These are phyloP conservation scores for Phodopus roborovskii DNA, from an alignment of 2,113 vertebrate genomes.

Conservation along the genomic window DNA sequence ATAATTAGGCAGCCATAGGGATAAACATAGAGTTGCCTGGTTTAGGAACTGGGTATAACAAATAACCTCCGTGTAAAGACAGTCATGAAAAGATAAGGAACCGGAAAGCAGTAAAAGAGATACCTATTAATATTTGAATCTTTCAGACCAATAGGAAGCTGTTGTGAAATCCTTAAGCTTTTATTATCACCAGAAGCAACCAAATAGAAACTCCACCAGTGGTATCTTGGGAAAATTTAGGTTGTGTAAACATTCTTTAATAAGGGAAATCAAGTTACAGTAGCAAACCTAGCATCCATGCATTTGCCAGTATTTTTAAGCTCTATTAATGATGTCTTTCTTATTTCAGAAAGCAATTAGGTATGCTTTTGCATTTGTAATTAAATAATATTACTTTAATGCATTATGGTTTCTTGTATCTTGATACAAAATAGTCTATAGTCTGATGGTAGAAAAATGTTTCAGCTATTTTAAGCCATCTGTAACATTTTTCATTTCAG, in stretches of 20 bases:
- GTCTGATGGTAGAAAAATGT: slow-evolving; percentile 17
- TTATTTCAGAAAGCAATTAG: slow-evolving; percentile 43
- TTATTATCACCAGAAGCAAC: slow-evolving; percentile 12
- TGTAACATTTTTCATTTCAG: slow-evolving; percentile 24
- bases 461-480: slow-evolving; percentile 34
- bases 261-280: slow-evolving; percentile 27
- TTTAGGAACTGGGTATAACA: not conserved
- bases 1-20: not conserved
- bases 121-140: not conserved
- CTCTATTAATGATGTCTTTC: slow-evolving; percentile 50
- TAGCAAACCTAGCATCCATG: not conserved
- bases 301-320: slow-evolving; percentile 48
- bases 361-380: slow-evolving; percentile 36
- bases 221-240: slow-evolving; percentile 28
- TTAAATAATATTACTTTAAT: slow-evolving; percentile 57
- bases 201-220: slow-evolving; percentile 22
- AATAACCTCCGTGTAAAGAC: slow-evolving; percentile 9
- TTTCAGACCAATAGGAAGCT: not conserved
- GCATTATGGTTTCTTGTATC: not conserved
- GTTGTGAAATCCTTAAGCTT: slow-evolving; percentile 43
- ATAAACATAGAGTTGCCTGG: not conserved
- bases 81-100: not conserved
- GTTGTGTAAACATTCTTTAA: not conserved
- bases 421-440: slow-evolving; percentile 20
- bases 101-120: slow-evolving; percentile 4